Evolutionary conservation across 2,888 invertebrate genomes (phyloP), one percentile per base, ranked within the genome.

Genomic region (Coelogynopora nodosa): DNA sequence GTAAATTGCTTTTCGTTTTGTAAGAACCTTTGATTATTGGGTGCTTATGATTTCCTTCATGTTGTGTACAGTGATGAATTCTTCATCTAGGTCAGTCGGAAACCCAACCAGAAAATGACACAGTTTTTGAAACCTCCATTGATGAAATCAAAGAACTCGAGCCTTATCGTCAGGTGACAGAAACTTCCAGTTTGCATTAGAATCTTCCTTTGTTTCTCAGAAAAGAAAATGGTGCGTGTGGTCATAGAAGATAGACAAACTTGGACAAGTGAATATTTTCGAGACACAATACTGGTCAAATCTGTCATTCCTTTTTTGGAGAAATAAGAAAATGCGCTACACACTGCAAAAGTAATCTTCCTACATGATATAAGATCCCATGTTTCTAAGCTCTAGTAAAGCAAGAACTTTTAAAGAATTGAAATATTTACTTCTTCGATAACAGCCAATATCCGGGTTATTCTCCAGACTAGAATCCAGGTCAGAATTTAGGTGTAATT

Each of bases 91-190:
- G 81, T 80, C 81, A n/a, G 27, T 80, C 23, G 81, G 26, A 80
- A 80, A 80, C 81, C 81, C 81, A n/a, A 80, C 81, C 81, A 80
- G 10, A 80, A 80, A 80, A 80, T 5, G 81, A 80, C 29, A n/a
- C 13, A 23, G 81, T 80, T 80, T 80, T n/a, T 10, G 26, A 10
- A 80, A 80, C 81, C 10, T 80, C 81, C 23, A 80, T 27, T n/a
- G 81, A 80, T 80, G 81, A 80, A 28, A 80, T 80, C 29, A 23
- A 80, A 80, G 81, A 80, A n/a, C 81, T 13, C 81, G 5, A 80
- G 27, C 23, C 5, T n/a, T 80, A 80, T 80, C 81, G 81, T 5
- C 81, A 10, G 23, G 81, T 80, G 23, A 23, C 81, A 80, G 81
- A n/a, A 10, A 28, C 81, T 13, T 80, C 81, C 81, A 80, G 23